Percentiles rank a stretch among this genome's conserved stretches.
These are phyloP conservation scores for Coecobrya sp. DNA, from an alignment of 2,888 invertebrate species.

Conservation along the genomic window DNA sequence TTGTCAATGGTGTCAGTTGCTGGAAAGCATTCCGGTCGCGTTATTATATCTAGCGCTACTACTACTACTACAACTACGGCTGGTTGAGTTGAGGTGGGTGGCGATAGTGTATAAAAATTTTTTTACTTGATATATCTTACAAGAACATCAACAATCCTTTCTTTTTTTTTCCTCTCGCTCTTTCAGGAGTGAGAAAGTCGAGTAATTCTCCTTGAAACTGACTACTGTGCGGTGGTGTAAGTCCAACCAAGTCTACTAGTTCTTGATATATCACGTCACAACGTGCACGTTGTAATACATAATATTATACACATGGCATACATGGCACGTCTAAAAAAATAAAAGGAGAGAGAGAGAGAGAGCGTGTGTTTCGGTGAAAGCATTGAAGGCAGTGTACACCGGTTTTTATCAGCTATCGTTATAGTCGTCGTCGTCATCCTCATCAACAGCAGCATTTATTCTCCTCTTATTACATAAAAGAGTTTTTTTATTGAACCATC, in stretches of 20 bases:
- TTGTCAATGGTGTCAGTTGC: constrained; percentile 2
- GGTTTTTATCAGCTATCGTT: constrained; percentile 34
- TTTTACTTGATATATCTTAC: not conserved
- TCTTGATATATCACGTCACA: not conserved
- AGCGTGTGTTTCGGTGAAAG: not conserved
- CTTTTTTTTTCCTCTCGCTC: not conserved
- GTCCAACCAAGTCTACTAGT: no score
- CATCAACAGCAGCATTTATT: constrained; percentile 11
- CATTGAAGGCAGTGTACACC: constrained; percentile 1
- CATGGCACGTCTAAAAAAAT: not conserved
- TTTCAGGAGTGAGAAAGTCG: not conserved
- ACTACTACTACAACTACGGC: no score
- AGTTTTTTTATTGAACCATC: constrained; percentile 55
- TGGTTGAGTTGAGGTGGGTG: not conserved
- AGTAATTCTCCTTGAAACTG: not conserved
- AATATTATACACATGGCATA: no score
- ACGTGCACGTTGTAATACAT: not conserved
- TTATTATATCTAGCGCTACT: no score
- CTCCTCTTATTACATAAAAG: constrained; percentile 8
- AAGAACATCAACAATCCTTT: not conserved
- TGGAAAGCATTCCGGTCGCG: not conserved
- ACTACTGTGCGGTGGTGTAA: no score
- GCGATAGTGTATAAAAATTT: not conserved
- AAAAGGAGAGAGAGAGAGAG: not conserved
- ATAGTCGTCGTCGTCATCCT: no score